Evolutionary conservation across 2,888 invertebrate species (phyloP).

Genomic region (Melanostoma mellinum): DNA sequence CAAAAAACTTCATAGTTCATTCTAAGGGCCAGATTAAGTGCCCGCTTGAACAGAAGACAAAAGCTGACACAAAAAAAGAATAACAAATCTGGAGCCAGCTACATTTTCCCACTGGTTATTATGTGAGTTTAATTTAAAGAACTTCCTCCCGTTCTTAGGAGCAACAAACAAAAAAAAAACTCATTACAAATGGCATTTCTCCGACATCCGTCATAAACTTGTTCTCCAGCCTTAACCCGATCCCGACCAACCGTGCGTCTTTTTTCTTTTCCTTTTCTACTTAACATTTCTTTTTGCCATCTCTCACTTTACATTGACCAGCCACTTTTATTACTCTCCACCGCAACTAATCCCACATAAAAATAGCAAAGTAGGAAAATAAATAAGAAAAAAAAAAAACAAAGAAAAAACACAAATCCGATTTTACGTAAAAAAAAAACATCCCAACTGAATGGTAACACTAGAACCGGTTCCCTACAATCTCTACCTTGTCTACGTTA

Average conservation of each 20-base stretch:
- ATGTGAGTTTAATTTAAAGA: background rate
- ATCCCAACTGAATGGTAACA: constrained; percentile 53
- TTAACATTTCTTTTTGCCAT: constrained; percentile 7
- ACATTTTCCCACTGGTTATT: too few species aligned
- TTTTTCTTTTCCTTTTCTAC: constrained; percentile 19
- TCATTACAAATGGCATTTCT: constrained; percentile 53
- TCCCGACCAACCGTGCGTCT: constrained; percentile 4
- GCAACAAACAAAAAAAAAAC: background rate
- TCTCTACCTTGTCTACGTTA: constrained; percentile 48
- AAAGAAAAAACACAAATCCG: background rate
- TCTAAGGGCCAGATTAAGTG: too few species aligned
- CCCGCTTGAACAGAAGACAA: too few species aligned
- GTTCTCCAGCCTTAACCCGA: constrained; percentile 33
- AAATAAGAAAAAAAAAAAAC: background rate
- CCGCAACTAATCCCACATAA: constrained; percentile 30
- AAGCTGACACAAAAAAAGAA: too few species aligned
- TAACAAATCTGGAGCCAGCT: too few species aligned
- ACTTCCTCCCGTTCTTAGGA: background rate
- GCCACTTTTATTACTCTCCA: constrained; percentile 25
- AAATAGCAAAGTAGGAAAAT: constrained; percentile 8
- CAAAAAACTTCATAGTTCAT: too few species aligned
- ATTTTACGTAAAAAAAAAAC: constrained; percentile 3
- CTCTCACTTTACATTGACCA: constrained; percentile 26
- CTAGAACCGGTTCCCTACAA: constrained; percentile 58
- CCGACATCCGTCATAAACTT: constrained; percentile 60